phyloP scores from a whole-genome alignment of 2,888 invertebrate species.

The Heliconius cydno region DNA sequence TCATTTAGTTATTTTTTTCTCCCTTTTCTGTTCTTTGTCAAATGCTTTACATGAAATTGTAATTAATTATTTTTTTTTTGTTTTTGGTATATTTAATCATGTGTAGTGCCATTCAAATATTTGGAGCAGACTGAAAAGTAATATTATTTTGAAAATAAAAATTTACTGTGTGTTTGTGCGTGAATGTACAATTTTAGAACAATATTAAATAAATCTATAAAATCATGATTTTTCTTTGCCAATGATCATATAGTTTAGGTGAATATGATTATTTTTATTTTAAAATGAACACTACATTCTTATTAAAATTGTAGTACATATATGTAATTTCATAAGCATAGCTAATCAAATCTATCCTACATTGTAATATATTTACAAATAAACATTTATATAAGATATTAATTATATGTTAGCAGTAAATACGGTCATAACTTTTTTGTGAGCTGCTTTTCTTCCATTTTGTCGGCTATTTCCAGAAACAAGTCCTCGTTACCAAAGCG shows the following conservation, averaged over 20 bases:
- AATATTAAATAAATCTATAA: constrained; percentile 57
- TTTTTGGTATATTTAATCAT: constrained; percentile 23
- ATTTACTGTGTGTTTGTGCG: constrained; percentile 79
- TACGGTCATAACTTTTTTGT: neutral
- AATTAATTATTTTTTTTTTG: constrained; percentile 1
- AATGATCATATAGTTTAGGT: neutral
- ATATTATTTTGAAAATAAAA: constrained; percentile 59
- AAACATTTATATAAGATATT: neutral
- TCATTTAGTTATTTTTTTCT: constrained; percentile 63
- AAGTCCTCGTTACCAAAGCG: neutral
- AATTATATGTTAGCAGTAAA: neutral
- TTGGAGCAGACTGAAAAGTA: constrained; percentile 58
- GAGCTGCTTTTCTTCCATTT: neutral
- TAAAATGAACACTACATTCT: neutral
- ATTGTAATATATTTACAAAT: constrained; percentile 1
- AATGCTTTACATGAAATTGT: constrained; percentile 17
- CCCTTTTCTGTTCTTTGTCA: constrained; percentile 45
- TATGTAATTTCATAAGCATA: neutral
- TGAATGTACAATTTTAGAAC: constrained; percentile 82
- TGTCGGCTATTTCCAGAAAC: neutral
- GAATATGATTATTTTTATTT: neutral
- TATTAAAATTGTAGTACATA: no score
- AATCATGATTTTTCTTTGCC: constrained; percentile 35
- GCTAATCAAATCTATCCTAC: no score
- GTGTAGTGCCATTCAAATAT: constrained; percentile 35